phyloP scores from a whole-genome alignment of 1,140 invertebrate genomes.

The Diorhabda elongata region DNA sequence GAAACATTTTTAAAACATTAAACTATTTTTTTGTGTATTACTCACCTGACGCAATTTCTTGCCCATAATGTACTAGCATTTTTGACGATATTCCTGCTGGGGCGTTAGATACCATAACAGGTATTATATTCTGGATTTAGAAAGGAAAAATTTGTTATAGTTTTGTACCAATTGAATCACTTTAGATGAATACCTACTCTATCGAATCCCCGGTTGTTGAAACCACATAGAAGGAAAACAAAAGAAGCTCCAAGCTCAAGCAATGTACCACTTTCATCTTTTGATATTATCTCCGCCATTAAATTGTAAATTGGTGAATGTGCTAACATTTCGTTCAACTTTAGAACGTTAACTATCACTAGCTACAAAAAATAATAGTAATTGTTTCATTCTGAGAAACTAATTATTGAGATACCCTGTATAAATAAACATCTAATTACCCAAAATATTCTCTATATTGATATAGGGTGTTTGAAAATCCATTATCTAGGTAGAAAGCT shows the following conservation, averaged over 20 bases:
- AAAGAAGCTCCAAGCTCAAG: too few relatives aligned
- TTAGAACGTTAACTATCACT: neutral
- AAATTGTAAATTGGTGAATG: neutral
- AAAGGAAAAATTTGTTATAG: neutral
- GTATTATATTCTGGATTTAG: neutral
- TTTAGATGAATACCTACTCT: neutral
- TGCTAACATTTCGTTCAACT: neutral
- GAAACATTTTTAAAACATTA: too few relatives aligned
- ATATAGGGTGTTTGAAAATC: too few relatives aligned
- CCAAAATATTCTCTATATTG: too few relatives aligned
- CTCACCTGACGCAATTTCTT: conserved; percentile 2
- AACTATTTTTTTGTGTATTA: neutral
- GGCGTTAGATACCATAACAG: neutral
- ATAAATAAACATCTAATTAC: too few relatives aligned
- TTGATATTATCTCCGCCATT: neutral
- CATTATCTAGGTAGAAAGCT: too few relatives aligned
- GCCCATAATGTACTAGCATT: conserved; percentile 5
- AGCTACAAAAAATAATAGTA: neutral
- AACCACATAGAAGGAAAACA: neutral
- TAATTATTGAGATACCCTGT: too few relatives aligned
- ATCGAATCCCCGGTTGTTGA: neutral
- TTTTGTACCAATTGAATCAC: neutral
- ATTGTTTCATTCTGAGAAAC: too few relatives aligned
- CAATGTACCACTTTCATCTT: neutral
- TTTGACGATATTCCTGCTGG: conserved; percentile 8